Base-by-base conservation (phyloP, 1,140 invertebrate species). In the Drosophila equinoxialis region DNA sequence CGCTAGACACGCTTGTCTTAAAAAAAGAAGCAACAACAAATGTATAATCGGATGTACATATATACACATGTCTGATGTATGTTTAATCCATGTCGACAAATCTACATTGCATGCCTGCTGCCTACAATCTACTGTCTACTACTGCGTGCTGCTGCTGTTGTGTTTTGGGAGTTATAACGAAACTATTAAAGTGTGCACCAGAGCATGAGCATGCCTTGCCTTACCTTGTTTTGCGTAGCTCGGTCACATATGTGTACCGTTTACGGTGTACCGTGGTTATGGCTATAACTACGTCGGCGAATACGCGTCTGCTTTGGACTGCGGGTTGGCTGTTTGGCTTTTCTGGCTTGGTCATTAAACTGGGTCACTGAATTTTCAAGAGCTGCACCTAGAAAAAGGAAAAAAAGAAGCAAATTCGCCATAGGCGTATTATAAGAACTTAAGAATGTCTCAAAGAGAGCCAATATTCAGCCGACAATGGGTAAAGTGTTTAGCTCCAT, bases 341-440 rank as follows among this genome's bases (percentile, higher is more conserved):
- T 74, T 30, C 30, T 64, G 68, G 62, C 73, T 66, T 71, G 69
- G 48, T 42, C 48, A 59, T 64, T 71, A 65, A 87, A 87, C 83
- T 87, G 84, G 83, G 83, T 87, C 83, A 87, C 84, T 83, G 83
- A 79, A 86, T 86, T 86, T 86, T 87, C 71, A 83, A 83, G 69
- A 77, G 77, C 83, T 87, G 83, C 83, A 75, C 83, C 83, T 83
- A 87, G 70, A 73, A 87, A 79, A 63, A 35, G 62, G 59, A 41
- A 65, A 30, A 30, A 23, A 23, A 23, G 2, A 23, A 23, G 2
- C 30, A 30, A 75, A 69, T 76, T 77, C 74, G 74, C 74, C 74
- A 77, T 76, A 67, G 74, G 74, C 74, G 57, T 58, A 48, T 48
- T 26, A 8, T 59, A 59, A 59, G 33, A 33, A 37, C 57, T 37